phyloP scores from a whole-genome alignment of 2,888 invertebrate genomes.

The Pseudococcus viburni region DNA sequence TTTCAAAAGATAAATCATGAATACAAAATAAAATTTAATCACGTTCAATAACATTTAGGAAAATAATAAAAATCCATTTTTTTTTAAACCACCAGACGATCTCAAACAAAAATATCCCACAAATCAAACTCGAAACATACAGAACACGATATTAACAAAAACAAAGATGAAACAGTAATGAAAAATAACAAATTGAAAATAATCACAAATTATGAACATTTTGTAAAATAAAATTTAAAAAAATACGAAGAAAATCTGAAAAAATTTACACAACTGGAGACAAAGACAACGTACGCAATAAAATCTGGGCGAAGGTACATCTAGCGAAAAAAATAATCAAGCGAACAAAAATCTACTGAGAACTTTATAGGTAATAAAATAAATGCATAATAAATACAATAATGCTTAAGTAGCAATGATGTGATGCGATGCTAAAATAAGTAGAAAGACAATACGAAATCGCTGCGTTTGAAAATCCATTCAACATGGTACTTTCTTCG shows the following conservation, averaged over 20 bases:
- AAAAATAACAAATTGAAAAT: constrained; percentile 37
- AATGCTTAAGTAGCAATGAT: constrained; percentile 51
- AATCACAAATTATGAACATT: constrained; percentile 35
- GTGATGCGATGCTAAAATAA: constrained; percentile 19
- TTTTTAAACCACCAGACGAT: neutral
- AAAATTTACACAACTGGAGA: neutral
- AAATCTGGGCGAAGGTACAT: neutral
- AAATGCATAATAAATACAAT: constrained; percentile 36
- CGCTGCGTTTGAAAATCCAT: neutral
- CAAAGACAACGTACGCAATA: neutral
- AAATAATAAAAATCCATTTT: neutral
- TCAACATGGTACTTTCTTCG: neutral
- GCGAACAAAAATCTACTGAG: neutral
- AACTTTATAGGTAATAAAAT: neutral
- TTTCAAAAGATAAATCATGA: neutral
- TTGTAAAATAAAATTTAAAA: neutral
- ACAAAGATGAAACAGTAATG: constrained; percentile 3
- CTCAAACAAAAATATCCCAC: neutral
- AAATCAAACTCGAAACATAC: neutral
- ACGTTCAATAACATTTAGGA: neutral
- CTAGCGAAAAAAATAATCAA: neutral
- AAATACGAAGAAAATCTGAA: neutral
- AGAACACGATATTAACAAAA: neutral
- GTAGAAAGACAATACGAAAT: constrained; percentile 5
- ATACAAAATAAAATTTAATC: constrained; percentile 10